Percentiles rank a stretch among this genome's conserved stretches.
Conservation (phyloP, 2,797 vertebrate genomes). For the Sparus aurata region DNA sequence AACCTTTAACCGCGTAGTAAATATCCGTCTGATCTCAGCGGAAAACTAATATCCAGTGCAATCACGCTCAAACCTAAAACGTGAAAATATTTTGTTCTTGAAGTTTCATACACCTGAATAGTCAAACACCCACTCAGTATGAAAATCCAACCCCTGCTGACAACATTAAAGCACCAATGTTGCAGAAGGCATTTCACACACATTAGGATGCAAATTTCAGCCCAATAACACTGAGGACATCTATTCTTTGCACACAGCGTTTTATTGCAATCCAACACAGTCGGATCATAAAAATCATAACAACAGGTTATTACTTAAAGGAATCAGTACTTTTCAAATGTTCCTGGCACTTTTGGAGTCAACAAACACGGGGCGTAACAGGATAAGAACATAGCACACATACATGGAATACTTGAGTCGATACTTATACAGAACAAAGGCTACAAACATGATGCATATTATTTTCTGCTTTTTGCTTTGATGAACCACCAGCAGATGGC, state of each 20-base stretch:
- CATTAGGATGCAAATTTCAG: constrained; percentile 15
- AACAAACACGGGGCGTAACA: not conserved
- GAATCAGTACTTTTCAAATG: not conserved
- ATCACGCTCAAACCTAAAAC: not conserved
- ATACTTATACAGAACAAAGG: constrained; percentile 8
- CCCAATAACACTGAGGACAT: not conserved
- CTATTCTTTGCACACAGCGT: not conserved
- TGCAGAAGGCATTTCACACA: not conserved
- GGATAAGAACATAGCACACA: not conserved
- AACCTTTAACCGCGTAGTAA: too few species aligned
- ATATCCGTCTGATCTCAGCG: too few species aligned
- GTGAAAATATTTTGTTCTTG: not conserved
- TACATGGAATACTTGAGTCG: not conserved
- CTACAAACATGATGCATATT: constrained; percentile 20
- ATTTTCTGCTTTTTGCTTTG: constrained; percentile 35
- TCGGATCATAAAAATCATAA: not conserved
- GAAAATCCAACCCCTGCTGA: not conserved
- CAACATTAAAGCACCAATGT: not conserved
- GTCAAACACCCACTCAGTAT: not conserved
- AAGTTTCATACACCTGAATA: not conserved
- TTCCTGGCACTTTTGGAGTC: not conserved
- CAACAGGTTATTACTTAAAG: not conserved
- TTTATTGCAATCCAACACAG: not conserved
- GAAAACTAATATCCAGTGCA: too few species aligned
- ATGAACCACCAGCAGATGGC: constrained; percentile 59